These are phyloP conservation scores for Musca domestica DNA, from an alignment of 1,140 invertebrate species.

Conservation along the genomic window DNA sequence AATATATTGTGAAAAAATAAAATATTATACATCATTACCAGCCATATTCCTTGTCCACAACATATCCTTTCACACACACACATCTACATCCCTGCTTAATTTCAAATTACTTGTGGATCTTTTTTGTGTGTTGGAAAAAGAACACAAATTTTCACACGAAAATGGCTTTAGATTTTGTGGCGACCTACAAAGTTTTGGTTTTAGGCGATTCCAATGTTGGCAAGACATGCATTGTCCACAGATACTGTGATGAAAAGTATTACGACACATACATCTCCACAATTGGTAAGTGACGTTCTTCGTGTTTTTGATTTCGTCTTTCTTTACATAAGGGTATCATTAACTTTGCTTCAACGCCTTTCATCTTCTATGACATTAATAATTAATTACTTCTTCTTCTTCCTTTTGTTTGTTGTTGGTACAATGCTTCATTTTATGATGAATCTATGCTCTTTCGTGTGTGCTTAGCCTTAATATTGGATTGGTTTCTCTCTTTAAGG, in stretches of 20 bases:
- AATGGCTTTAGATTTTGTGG: conserved; percentile 80
- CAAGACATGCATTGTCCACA: conserved; percentile 88
- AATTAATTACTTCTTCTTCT: background rate
- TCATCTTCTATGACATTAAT: background rate
- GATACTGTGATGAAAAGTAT: conserved; percentile 86
- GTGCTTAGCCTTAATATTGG: no score
- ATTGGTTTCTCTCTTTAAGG: no score
- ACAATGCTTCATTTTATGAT: no score
- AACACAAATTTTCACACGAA: conserved; percentile 37
- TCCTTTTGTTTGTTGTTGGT: no score
- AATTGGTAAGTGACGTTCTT: conserved; percentile 68
- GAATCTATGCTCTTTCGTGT: no score
- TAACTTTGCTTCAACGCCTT: background rate
- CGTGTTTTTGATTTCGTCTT: conserved; percentile 19
- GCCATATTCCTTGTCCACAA: no score
- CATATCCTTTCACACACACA: no score
- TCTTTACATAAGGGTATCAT: background rate
- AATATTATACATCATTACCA: no score
- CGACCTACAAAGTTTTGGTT: conserved; percentile 82
- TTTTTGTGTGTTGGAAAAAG: background rate
- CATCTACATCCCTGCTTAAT: no score
- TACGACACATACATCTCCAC: conserved; percentile 90
- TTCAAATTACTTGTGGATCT: background rate
- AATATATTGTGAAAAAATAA: no score
- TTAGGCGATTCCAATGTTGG: conserved; percentile 89